Conservation (phyloP, 2,888 invertebrate species). For the Andrena marginata region DNA sequence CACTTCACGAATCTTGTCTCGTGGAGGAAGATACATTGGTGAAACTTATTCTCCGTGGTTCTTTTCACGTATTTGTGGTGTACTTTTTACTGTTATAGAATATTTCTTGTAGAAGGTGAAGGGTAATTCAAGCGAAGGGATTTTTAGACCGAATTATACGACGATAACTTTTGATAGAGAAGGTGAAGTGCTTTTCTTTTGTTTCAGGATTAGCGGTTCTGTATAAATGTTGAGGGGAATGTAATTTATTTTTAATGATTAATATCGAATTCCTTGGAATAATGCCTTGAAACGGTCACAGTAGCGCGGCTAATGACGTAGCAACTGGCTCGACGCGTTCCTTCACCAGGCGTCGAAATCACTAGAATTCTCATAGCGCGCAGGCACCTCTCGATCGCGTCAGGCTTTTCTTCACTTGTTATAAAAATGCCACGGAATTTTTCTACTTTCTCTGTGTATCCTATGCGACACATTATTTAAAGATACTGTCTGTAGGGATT, state of each 20-base stretch:
- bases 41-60: background rate
- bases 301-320: background rate
- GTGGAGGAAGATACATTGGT: background rate
- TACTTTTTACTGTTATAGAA: too few species aligned
- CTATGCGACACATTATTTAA: background rate
- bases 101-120: too few species aligned
- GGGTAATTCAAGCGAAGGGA: background rate
- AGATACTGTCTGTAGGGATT: background rate
- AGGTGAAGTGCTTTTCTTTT: too few species aligned
- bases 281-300: background rate
- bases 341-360: slow-evolving; percentile 36
- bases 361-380: background rate
- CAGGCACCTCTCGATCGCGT: background rate
- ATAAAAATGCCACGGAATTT: background rate
- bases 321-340: background rate
- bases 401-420: background rate
- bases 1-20: background rate
- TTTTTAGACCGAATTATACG: background rate
- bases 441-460: background rate
- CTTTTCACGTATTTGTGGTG: too few species aligned
- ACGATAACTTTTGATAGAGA: background rate
- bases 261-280: background rate
- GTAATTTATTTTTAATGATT: background rate
- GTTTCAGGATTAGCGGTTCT: too few species aligned
- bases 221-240: too few species aligned